Evolutionary conservation across 2,888 invertebrate genomes (phyloP), one percentile per base, ranked within the genome.

Genomic region (Agrochola lota): DNA sequence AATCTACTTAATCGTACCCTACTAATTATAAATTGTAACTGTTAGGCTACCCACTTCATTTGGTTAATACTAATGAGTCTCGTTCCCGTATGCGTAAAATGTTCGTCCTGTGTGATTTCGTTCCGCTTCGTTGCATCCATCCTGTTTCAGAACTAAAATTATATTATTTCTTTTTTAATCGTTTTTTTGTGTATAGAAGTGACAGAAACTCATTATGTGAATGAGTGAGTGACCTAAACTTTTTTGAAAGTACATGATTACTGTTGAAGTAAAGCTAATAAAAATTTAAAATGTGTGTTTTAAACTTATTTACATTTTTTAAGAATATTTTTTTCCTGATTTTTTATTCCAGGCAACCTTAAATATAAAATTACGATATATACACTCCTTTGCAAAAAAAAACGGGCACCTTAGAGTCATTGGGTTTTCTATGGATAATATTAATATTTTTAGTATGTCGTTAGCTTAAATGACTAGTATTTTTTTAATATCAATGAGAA

Each of bases 11-110:
- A 17, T 46, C 7, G 52, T 78, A 57, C 20, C 26, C 52, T 35
- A 46, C 59, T 59, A 63, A 81, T 78, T 68, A 43, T 67, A 43
- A 78, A 71, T 52, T 46, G 66, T 63, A 59, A 49, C 55, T 57
- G 40, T 55, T 66, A 55, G 49, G 83, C 46, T 26, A 11, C 23
- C 26, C 64, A 59, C 43, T 66, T 66, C 49, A 62, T 78, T 81
- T 67, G 49, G 12, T 67, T 57, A 83, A 71, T 84, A 35, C 71
- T 43, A 62, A 78, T 57, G 66, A 67, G 55, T 35, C 17, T 68
- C 35, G 20, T 64, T 68, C 7, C 49, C 52, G 15, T 64, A 35
- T 43, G 63, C n/a, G 23, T 30, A 15, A 76, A 80, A 66, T 83
- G 5, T 59, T 57, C 35, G 40, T 40, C 23, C 17, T 17, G 20